A percentile compares a stretch with the other conserved stretches of the same genome.
phyloP scores from a whole-genome alignment of 1,140 invertebrate genomes.

The Philotrypesis tridentata region DNA sequence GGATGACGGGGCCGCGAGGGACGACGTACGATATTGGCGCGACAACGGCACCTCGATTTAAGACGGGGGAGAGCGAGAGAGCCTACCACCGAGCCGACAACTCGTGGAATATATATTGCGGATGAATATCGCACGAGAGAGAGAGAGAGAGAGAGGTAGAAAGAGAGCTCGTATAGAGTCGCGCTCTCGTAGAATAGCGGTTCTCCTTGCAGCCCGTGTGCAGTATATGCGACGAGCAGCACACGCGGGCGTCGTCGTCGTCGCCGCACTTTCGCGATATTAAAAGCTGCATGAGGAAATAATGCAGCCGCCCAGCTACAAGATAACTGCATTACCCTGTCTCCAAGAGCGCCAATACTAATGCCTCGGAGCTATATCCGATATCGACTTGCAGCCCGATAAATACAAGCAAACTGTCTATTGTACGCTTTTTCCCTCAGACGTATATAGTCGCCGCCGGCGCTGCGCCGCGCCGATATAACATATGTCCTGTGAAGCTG shows the following conservation, averaged over 20 bases:
- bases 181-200: slow-evolving; percentile 58
- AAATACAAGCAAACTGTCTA: not conserved
- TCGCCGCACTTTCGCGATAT: slow-evolving; percentile 53
- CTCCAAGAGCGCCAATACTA: slow-evolving; percentile 10
- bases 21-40: slow-evolving; percentile 40
- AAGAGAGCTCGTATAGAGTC: not conserved
- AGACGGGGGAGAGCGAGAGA: slow-evolving; percentile 27
- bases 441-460: too few relatives aligned
- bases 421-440: not conserved
- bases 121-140: slow-evolving; percentile 53
- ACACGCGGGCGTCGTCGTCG: slow-evolving; percentile 38
- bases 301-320: slow-evolving; percentile 56
- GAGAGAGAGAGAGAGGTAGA: slow-evolving; percentile 2
- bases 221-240: slow-evolving; percentile 42
- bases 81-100: too few relatives aligned
- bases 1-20: slow-evolving; percentile 18
- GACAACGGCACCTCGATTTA: slow-evolving; percentile 58
- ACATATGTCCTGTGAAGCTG: not conserved
- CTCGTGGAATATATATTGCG: slow-evolving; percentile 52
- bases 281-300: slow-evolving; percentile 61
- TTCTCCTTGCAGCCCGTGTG: slow-evolving; percentile 45
- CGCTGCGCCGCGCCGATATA: not conserved
- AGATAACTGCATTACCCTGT: slow-evolving; percentile 63
- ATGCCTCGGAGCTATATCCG: not conserved
- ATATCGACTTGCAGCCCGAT: not conserved